Evolutionary conservation across 2,888 invertebrate species (phyloP).

Genomic region (Erebia palarica): DNA sequence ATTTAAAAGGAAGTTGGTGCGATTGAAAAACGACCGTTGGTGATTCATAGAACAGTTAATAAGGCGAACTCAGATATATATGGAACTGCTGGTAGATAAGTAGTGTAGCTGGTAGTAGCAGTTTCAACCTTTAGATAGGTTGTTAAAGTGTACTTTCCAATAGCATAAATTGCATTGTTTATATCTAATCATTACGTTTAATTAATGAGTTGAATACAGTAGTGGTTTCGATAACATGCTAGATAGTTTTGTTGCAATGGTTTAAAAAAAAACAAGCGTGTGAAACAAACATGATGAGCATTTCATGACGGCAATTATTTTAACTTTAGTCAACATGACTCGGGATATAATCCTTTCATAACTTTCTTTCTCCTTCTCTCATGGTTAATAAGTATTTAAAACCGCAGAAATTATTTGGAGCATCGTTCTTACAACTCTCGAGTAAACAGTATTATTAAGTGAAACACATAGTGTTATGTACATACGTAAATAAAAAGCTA

Average conservation of each 20-base stretch:
- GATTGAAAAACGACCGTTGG: slow-evolving; percentile 43
- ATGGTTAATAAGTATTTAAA: neutral
- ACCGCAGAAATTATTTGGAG: neutral
- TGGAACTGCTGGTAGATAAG: neutral
- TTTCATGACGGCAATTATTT: too few species aligned
- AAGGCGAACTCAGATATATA: slow-evolving; percentile 16
- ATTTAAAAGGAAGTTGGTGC: slow-evolving; percentile 29
- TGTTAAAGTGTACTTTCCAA: slow-evolving; percentile 13
- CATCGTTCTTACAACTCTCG: neutral
- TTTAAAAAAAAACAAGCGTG: neutral
- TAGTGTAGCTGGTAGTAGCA: too few species aligned
- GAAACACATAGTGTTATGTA: neutral
- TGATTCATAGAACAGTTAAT: slow-evolving; percentile 40
- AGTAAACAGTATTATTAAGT: slow-evolving; percentile 4
- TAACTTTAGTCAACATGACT: too few species aligned
- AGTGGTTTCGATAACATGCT: slow-evolving; percentile 6
- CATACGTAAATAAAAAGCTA: neutral
- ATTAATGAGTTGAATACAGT: slow-evolving; percentile 23
- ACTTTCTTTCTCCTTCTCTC: too few species aligned
- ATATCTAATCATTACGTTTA: slow-evolving; percentile 23
- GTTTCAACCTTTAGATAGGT: neutral
- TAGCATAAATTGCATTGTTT: neutral
- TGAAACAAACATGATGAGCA: neutral
- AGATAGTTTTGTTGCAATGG: slow-evolving; percentile 1
- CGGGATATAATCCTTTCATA: too few species aligned